Evolutionary conservation across 2,888 invertebrate genomes (phyloP), one percentile per base, ranked within the genome.

Genomic region (Patella depressa): DNA sequence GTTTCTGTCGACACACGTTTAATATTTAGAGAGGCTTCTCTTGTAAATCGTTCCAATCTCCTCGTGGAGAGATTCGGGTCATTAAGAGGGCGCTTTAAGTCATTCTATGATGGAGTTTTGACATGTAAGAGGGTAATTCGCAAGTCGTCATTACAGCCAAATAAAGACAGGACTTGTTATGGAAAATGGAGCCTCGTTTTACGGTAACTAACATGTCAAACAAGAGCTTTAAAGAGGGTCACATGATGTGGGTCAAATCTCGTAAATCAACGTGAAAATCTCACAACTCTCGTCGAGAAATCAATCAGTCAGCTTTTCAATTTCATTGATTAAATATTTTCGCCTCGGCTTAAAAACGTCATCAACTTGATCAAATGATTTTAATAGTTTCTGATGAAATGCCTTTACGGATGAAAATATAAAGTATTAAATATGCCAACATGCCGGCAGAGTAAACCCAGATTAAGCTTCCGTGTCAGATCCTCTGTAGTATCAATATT

Each of bases 21-120:
- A 65, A 65, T 65, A 65, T 65, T 65, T 65, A 65, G 65, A 65
- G 24, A 65, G 65, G 65, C 65, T 65, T 65, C 65, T 65, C 65
- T 19, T 65, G 65, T 65, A 65, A 65, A 65, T 65, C 65, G 65
- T 19, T 65, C 65, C 65, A 65, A 65, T 65, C 65, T 65, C 24
- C 65, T 19, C 65, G 19, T 24, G 45, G 45, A 45, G 45, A 45
- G 45, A 45, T 45, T 45, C 45, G 9, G 65, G 65, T 65, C 65
- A 24, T 65, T 65, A 65, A 65, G 65, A 24, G 65, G 65, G 65
- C 65, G 65, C 65, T 65, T 65, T 65, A 65, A 65, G 65, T 65
- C 65, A 65, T 65, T 65, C 65, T 24, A 12, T 65, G 65, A 65
- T 65, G 65, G 24, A 24, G 24, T 65, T 65, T 65, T 65, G 65